Percentiles rank a stretch among this genome's conserved stretches.
Evolutionary conservation across 2,113 vertebrate species (phyloP).

Genomic region (Strix aluco): DNA sequence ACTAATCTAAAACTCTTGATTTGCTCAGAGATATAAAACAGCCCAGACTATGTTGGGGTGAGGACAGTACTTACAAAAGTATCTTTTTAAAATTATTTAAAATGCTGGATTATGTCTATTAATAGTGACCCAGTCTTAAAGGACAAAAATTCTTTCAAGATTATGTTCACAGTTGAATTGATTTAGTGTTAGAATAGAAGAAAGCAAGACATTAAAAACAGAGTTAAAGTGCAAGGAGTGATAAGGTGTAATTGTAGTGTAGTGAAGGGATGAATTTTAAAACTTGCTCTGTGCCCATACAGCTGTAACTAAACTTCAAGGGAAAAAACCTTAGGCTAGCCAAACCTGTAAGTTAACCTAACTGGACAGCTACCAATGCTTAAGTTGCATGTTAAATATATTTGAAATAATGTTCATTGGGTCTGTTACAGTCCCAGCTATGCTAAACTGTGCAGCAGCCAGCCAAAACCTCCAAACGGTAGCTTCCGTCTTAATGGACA

Average conservation of each 20-base stretch:
- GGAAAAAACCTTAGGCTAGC: background rate
- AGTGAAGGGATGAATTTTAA: background rate
- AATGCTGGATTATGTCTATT: background rate
- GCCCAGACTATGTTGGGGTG: background rate
- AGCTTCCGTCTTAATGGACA: background rate
- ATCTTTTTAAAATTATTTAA: background rate
- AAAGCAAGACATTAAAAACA: background rate
- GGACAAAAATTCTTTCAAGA: background rate
- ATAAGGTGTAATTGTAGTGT: background rate
- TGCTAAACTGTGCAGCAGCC: background rate
- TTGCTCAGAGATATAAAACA: background rate
- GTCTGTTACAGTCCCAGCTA: background rate
- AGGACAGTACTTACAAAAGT: background rate
- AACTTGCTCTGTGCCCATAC: background rate
- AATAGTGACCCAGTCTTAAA: background rate
- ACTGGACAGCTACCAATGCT: background rate
- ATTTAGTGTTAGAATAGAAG: background rate
- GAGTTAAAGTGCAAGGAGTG: background rate
- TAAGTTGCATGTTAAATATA: background rate
- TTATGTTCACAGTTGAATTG: background rate
- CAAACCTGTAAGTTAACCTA: background rate
- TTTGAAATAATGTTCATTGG: background rate
- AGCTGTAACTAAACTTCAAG: background rate
- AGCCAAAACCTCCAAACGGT: background rate
- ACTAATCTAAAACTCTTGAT: background rate